Percentiles rank a stretch among this genome's conserved stretches.
These are phyloP conservation scores for Petaurus breviceps DNA, from an alignment of 2,113 vertebrate species.

Conservation along the genomic window DNA sequence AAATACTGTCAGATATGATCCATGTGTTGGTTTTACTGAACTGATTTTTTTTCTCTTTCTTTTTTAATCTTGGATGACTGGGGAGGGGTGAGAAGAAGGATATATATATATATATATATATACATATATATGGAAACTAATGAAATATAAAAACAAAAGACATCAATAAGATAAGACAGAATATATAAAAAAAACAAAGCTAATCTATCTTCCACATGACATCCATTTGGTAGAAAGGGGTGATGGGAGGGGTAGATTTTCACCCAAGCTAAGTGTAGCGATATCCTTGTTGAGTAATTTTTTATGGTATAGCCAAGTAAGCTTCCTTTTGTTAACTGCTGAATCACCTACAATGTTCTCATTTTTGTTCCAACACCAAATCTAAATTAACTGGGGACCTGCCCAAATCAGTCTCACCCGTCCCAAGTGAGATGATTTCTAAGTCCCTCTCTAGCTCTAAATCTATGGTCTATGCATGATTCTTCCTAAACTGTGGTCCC, in stretches of 20 bases:
- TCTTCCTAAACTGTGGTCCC: neutral
- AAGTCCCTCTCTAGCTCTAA: neutral
- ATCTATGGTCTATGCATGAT: neutral
- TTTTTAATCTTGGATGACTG: neutral
- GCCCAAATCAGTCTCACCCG: neutral
- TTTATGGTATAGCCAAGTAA: neutral
- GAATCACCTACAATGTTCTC: neutral
- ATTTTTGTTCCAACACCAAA: neutral
- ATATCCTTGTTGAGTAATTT: neutral
- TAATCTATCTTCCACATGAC: neutral
- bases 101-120: neutral
- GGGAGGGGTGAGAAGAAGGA: neutral
- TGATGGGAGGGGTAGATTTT: neutral
- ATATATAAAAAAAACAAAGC: neutral
- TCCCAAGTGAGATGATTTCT: neutral
- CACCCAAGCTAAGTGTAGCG: neutral
- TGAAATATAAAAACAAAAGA: neutral
- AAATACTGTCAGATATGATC: neutral
- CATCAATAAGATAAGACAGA: neutral
- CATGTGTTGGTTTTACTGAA: neutral
- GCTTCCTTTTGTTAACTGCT: neutral
- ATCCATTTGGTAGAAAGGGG: neutral
- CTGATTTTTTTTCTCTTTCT: neutral
- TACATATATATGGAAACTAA: neutral
- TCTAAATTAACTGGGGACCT: neutral